Conservation (phyloP, 2,888 invertebrate genomes). For the Griposia aprilina region DNA sequence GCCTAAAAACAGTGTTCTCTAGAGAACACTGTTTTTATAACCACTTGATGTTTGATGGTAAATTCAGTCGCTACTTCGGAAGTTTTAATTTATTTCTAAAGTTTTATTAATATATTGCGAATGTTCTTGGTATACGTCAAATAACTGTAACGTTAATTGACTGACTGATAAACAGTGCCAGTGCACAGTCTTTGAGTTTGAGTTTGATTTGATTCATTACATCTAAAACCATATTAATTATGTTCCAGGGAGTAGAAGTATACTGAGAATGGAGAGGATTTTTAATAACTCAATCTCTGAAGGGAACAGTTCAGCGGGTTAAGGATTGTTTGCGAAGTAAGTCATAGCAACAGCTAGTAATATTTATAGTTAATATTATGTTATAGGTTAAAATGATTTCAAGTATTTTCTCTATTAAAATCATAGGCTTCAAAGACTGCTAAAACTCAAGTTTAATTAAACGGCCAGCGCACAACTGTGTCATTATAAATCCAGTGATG, state of each 20-base stretch:
- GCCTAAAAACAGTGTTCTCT: too few relatives aligned
- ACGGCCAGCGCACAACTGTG: conserved; percentile 32
- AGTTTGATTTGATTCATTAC: too few relatives aligned
- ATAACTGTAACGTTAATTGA: neutral
- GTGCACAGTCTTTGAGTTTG: too few relatives aligned
- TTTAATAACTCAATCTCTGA: neutral
- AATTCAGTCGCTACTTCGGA: conserved; percentile 7
- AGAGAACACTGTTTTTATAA: conserved; percentile 39
- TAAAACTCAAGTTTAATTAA: conserved; percentile 51
- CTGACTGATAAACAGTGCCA: neutral
- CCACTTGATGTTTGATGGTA: conserved; percentile 29
- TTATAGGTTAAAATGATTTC: neutral
- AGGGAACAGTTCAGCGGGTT: neutral
- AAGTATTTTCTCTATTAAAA: conserved; percentile 45
- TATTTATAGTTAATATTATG: neutral
- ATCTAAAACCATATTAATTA: neutral
- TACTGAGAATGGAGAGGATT: neutral
- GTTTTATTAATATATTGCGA: neutral
- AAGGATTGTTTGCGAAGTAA: neutral
- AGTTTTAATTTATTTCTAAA: conserved; percentile 18
- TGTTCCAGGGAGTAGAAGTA: too few relatives aligned
- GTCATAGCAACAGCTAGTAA: neutral
- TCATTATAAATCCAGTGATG: conserved; percentile 62
- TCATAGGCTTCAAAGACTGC: conserved; percentile 25
- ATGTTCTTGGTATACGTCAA: neutral